These are phyloP conservation scores for Rhizoglyphus robini DNA, from an alignment of 1,140 invertebrate genomes.

Conservation along the genomic window DNA sequence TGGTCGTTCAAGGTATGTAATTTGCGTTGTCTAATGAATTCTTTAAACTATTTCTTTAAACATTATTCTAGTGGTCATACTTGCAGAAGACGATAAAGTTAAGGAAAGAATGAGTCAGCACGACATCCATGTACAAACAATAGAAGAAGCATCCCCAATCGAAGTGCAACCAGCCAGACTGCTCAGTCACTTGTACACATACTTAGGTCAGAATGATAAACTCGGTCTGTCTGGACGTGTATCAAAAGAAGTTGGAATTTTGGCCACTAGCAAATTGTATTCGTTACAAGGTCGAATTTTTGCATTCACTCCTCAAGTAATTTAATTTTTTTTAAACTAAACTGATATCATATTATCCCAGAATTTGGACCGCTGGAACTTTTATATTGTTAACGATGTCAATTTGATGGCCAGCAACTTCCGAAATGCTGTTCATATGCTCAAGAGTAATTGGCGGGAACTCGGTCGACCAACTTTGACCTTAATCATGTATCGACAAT, in stretches of 20 bases:
- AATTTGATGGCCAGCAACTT: constrained; percentile 73
- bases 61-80: constrained; percentile 62
- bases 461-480: constrained; percentile 75
- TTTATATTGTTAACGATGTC: constrained; percentile 80
- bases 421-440: constrained; percentile 71
- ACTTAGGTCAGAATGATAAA: constrained; percentile 85
- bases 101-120: constrained; percentile 71
- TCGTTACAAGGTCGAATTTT: constrained; percentile 88
- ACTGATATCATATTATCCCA: too few species aligned
- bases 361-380: constrained; percentile 82
- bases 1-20: constrained; percentile 69
- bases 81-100: constrained; percentile 83
- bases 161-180: constrained; percentile 91
- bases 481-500: constrained; percentile 37
- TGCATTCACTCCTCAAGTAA: constrained; percentile 96
- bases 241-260: constrained; percentile 84
- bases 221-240: constrained; percentile 80
- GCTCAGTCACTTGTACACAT: constrained; percentile 82
- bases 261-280: constrained; percentile 97
- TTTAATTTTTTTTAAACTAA: constrained; percentile 40
- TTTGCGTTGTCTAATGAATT: background rate
- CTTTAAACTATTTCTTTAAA: constrained; percentile 3
- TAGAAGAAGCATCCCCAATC: constrained; percentile 79
- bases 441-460: constrained; percentile 78
- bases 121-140: constrained; percentile 84